These are phyloP conservation scores for Nemotelus nigrinus DNA, from an alignment of 2,888 invertebrate species.

Conservation along the genomic window DNA sequence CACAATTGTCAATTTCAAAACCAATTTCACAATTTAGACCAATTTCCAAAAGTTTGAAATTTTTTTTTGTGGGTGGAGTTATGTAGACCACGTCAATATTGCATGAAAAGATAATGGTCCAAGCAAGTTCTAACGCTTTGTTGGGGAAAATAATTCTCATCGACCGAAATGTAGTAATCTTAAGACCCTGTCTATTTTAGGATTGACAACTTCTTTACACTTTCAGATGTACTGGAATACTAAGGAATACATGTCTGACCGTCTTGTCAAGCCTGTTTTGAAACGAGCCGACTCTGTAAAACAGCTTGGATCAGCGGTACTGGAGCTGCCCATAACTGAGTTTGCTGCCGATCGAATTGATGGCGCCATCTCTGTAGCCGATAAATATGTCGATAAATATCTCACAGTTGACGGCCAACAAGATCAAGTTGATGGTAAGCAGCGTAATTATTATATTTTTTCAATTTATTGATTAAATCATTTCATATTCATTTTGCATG, in stretches of 20 bases:
- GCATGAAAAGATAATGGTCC: no score
- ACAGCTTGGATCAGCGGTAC: conserved; percentile 75
- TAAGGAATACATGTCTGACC: conserved; percentile 76
- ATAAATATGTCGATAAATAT: conserved; percentile 84
- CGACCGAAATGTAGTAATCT: no score
- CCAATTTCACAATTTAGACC: no score
- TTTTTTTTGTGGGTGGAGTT: no score
- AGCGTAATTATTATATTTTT: neutral
- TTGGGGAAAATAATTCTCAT: no score
- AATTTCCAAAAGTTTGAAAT: no score
- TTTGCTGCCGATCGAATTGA: conserved; percentile 80
- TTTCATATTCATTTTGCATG: neutral
- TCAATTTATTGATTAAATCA: conserved; percentile 2
- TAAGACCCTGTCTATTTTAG: no score
- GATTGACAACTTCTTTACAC: no score
- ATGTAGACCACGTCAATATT: no score
- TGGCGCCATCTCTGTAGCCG: conserved; percentile 79
- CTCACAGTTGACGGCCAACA: conserved; percentile 72
- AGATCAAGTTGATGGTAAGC: conserved; percentile 73
- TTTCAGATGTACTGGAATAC: conserved; percentile 81
- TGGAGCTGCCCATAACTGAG: conserved; percentile 76
- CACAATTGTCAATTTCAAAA: no score
- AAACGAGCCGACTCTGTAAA: conserved; percentile 86
- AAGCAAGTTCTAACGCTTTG: no score
- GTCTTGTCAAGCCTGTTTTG: conserved; percentile 74